phyloP scores from a whole-genome alignment of 2,113 vertebrate species.

The Campylorhamphus procurvoides region DNA sequence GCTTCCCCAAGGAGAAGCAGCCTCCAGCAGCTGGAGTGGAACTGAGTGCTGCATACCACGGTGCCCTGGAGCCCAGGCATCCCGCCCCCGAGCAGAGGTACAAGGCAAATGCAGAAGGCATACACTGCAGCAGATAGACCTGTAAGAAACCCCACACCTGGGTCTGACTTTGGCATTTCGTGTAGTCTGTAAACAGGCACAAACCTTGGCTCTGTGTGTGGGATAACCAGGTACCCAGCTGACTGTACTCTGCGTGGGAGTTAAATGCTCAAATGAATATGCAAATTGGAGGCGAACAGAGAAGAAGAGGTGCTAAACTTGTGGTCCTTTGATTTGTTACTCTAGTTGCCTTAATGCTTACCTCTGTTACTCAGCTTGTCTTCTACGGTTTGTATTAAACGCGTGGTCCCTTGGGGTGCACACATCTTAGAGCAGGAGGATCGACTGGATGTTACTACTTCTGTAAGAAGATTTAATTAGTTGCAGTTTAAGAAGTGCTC shows the following conservation, averaged over 20 bases:
- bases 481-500: slow-evolving; percentile 6
- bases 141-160: background rate
- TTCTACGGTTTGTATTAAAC: background rate
- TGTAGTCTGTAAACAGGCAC: background rate
- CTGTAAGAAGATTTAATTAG: background rate
- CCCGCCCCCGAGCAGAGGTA: slow-evolving; percentile 63
- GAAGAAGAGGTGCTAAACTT: slow-evolving; percentile 57
- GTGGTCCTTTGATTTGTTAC: slow-evolving; percentile 3
- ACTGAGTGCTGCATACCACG: slow-evolving; percentile 63
- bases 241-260: background rate
- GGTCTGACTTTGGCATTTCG: background rate
- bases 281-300: background rate
- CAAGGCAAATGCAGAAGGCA: slow-evolving; percentile 75
- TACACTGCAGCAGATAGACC: slow-evolving; percentile 61
- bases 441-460: background rate
- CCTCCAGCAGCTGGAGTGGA: slow-evolving; percentile 75
- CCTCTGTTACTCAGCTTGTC: slow-evolving; percentile 30
- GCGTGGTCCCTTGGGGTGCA: background rate
- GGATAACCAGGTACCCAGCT: background rate
- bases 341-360: slow-evolving; percentile 60
- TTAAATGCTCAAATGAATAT: background rate
- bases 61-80: slow-evolving; percentile 56
- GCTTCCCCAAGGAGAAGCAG: slow-evolving; percentile 70
- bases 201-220: background rate
- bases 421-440: background rate